Evolutionary conservation across 2,888 invertebrate genomes (phyloP), one percentile per base, ranked within the genome.

Genomic region (Cataglyphis albicans): DNA sequence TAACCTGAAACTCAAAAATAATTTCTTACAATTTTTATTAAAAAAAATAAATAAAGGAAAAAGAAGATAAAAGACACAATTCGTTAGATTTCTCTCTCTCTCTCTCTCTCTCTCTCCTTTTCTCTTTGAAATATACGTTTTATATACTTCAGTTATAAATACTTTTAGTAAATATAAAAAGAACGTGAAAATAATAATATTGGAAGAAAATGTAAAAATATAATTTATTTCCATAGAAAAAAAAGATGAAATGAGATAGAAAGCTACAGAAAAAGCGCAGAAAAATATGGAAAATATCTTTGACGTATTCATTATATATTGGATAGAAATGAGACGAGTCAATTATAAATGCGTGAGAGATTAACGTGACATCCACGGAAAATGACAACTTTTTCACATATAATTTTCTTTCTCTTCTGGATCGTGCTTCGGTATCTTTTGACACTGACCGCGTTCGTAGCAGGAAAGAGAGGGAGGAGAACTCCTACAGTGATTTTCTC

Each of bases 401-500:
- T 63, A 7, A 1, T 6, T 6, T 63, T 32, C 44, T n/a, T 15
- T 12, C 5, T 12, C 63, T 74, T 38, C 29, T 55, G 12, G 15
- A 32, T 63, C 21, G 32, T 18, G 18, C 21, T 18, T 25, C 18
- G 44, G 15, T 25, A 25, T 65, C 9, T 29, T 15, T 29, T 38
- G 41, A 57, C 41, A 41, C 1, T 12, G 67, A 63, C 10, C 59
- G 25, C 35, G 59, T 72, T 52, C 38, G 35, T 48, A 38, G 65
- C 21, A 67, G 48, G 41, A 32, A 74, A 1, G 1, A 7, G 72
- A 18, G 48, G 48, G 48, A 48, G 18, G 44, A 25, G 25, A 0
- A 65, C 12, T 64, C 76, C 41, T 67, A 12, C 21, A 76, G 70
- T 82, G 65, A 85, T 87, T 85, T 87, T 83, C 82, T 52, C 74